Percentiles rank a stretch among this genome's conserved stretches.
Evolutionary conservation across 2,113 vertebrate species (phyloP).

Genomic region (Camelus dromedarius): DNA sequence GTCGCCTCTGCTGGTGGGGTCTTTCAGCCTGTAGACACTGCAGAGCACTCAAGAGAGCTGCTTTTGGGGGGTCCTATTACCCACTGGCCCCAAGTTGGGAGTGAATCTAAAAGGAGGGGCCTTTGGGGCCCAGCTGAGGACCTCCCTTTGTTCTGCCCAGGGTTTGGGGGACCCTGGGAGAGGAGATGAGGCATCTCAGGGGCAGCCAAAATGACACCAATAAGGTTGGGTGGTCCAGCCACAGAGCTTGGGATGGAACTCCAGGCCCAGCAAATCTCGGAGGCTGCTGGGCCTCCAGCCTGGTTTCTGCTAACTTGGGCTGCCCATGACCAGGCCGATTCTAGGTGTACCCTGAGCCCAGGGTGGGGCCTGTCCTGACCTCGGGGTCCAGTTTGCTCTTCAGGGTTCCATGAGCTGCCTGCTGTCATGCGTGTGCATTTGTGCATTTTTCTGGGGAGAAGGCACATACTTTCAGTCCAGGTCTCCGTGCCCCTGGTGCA

Average conservation of each 20-base stretch:
- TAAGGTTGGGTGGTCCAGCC: fast-evolving
- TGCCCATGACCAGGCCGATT: background rate
- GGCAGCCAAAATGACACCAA: background rate
- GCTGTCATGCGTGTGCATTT: background rate
- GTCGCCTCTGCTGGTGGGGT: background rate
- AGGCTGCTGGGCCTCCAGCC: background rate
- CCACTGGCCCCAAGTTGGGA: background rate
- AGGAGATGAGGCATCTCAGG: background rate
- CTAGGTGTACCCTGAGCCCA: background rate
- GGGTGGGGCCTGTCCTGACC: fast-evolving
- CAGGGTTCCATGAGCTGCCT: background rate
- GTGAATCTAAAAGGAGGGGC: background rate
- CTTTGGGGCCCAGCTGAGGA: background rate
- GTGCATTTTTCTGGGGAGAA: background rate
- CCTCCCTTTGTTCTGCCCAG: background rate
- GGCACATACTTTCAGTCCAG: background rate
- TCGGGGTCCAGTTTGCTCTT: background rate
- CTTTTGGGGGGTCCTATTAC: background rate
- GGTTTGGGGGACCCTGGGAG: background rate
- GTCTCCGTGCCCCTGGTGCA: background rate
- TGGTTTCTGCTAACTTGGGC: background rate
- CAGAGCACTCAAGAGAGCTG: background rate
- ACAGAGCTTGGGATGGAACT: background rate
- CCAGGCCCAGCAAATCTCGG: fast-evolving
- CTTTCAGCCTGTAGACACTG: background rate